Conservation (phyloP, 2,113 vertebrate genomes). For the Scatophagus argus region DNA sequence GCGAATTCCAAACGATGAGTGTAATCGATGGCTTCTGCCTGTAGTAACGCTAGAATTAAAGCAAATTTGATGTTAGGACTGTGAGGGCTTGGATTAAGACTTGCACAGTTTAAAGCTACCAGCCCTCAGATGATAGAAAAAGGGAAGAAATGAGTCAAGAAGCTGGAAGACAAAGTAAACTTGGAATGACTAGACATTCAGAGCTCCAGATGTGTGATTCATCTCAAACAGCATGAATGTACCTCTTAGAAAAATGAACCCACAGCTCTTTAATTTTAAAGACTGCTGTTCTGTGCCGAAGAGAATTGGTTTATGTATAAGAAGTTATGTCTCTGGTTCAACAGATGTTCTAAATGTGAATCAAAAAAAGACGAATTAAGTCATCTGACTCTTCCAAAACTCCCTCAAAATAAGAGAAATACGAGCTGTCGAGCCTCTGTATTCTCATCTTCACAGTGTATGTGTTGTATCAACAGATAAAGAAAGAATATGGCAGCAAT, state of each 20-base stretch:
- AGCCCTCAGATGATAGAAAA: conserved; percentile 44
- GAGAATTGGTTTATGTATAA: conserved; percentile 5
- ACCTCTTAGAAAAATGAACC: conserved; percentile 48
- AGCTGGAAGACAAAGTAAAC: conserved; percentile 71
- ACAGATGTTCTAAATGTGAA: background rate
- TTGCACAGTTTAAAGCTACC: conserved; percentile 41
- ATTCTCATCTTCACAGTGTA: background rate
- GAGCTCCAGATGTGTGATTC: conserved; percentile 76
- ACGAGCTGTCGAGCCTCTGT: background rate
- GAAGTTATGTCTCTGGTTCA: background rate
- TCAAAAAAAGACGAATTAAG: background rate
- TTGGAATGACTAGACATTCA: conserved; percentile 57
- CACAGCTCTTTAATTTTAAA: conserved; percentile 32
- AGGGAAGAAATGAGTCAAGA: conserved; percentile 73
- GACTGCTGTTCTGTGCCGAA: conserved; percentile 6
- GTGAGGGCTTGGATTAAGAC: conserved; percentile 28
- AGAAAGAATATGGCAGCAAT: conserved; percentile 95
- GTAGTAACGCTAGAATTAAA: conserved; percentile 25
- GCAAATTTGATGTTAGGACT: conserved; percentile 1
- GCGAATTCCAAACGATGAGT: conserved; percentile 18
- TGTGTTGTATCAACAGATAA: conserved; percentile 83
- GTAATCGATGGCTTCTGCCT: conserved; percentile 19
- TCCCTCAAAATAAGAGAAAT: background rate
- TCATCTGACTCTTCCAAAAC: background rate
- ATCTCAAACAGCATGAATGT: conserved; percentile 58